Conservation (phyloP, 2,888 invertebrate species). For the Zeuzera pyrina region DNA sequence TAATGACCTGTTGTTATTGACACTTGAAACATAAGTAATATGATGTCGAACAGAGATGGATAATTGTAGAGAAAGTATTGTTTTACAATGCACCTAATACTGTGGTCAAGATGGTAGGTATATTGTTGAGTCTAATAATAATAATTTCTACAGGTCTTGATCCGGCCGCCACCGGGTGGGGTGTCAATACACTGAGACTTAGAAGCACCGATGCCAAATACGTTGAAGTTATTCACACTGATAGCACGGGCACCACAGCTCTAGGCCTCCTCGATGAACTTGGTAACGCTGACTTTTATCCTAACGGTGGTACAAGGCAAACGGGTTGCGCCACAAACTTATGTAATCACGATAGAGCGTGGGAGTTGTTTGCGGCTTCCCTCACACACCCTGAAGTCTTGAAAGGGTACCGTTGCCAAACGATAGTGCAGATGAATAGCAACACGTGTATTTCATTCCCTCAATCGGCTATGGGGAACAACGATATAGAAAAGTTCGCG, state of each 20-base stretch:
- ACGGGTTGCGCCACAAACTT: slow-evolving; percentile 11
- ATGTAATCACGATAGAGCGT: slow-evolving; percentile 13
- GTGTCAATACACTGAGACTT: slow-evolving; percentile 3
- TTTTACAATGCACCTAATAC: too few species aligned
- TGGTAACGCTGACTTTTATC: slow-evolving; percentile 10
- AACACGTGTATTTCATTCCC: slow-evolving; percentile 8
- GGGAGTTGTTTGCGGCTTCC: slow-evolving; percentile 9
- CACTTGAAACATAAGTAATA: too few species aligned
- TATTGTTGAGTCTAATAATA: too few species aligned
- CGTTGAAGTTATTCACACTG: slow-evolving; percentile 20
- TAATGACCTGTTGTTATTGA: too few species aligned
- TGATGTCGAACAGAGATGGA: too few species aligned
- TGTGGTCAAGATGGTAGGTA: too few species aligned
- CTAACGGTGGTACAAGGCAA: slow-evolving; percentile 25
- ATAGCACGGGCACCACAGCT: slow-evolving; percentile 6
- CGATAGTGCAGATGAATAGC: slow-evolving; percentile 5
- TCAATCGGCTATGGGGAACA: slow-evolving; percentile 5
- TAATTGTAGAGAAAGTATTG: too few species aligned
- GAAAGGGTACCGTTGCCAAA: slow-evolving; percentile 6
- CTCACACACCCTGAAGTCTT: slow-evolving; percentile 6
- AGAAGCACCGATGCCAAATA: slow-evolving; percentile 11
- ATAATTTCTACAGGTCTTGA: slow-evolving; percentile 7
- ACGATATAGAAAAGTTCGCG: neutral
- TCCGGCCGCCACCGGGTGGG: slow-evolving; percentile 46
- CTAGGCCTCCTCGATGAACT: slow-evolving; percentile 7